Evolutionary conservation across 2,113 vertebrate species (phyloP), one percentile per base, ranked within the genome.

Genomic region (Mohoua ochrocephala): DNA sequence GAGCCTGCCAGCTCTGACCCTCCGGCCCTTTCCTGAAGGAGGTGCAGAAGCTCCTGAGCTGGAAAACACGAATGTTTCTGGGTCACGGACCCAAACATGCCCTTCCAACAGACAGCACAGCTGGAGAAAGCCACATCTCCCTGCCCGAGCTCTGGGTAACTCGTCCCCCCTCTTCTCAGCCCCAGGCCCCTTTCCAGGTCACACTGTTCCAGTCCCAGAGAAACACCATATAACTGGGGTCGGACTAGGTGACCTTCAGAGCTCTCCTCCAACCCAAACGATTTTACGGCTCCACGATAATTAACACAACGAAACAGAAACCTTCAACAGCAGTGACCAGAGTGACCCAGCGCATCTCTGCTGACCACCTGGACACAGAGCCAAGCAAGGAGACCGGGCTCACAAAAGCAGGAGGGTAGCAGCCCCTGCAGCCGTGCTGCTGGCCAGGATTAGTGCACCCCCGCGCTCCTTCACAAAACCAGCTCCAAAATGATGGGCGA

Each of bases 221-320:
- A 64, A 73, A 65, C 2, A 2, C 5, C 39, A 13, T 0, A 4
- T 3, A 31, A n/a, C 1, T 53, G 5, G 39, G 33, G 33, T 28
- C 0, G 1, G 47, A 54, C 19, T 2, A 26, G 13, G 23, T 16
- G 39, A 44, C n/a, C 64, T 39, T 30, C 30, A 23, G 31, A 64
- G 50, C 67, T 35, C 35, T 61, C 67, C 35, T 49, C 35, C 35
- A 73, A 17, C 21, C 33, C 49, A 8, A 49, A 49, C 2, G 1
- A 42, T 50, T 33, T 27, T 10, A 42, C 8, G 42, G 37, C 18
- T 88, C 21, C 13, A 7, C 4, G 50, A 6, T 23, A 57, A 65
- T 50, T 24, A 42, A 47, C 24, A 31, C 4, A 39, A 26, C 23
- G 37, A 26, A 59, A 8, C 0, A 68, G 45, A 71, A 79, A 53